Percentiles rank a stretch among this genome's conserved stretches.
These are phyloP conservation scores for Eugnorisma glareosa DNA, from an alignment of 2,888 invertebrate genomes.

Conservation along the genomic window DNA sequence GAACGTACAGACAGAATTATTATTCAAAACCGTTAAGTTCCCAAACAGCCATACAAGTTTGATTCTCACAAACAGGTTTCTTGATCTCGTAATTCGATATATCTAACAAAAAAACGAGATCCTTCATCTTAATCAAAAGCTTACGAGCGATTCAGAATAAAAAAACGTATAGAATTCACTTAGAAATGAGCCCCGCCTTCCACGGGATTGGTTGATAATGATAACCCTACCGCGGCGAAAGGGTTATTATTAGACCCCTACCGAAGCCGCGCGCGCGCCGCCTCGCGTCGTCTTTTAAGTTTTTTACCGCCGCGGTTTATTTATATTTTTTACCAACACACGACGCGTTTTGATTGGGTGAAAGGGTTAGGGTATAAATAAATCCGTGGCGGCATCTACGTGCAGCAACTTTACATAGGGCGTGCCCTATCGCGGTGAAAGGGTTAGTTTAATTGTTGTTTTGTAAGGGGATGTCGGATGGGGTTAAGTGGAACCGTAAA, in stretches of 20 bases:
- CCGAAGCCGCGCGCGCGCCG: conserved; percentile 81
- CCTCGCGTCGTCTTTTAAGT: conserved; percentile 81
- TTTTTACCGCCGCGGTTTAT: conserved; percentile 82
- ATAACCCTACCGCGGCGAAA: conserved; percentile 85
- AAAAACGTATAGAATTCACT: conserved; percentile 66
- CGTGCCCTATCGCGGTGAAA: conserved; percentile 79
- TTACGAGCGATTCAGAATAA: conserved; percentile 45
- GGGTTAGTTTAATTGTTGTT: conserved; percentile 81
- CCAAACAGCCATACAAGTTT: conserved; percentile 42
- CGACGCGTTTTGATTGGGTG: conserved; percentile 81
- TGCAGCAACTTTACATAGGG: conserved; percentile 74
- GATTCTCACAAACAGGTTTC: conserved; percentile 48
- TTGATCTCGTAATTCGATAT: conserved; percentile 49
- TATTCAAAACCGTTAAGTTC: conserved; percentile 25
- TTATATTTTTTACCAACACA: conserved; percentile 78
- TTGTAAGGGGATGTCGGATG: conserved; percentile 75
- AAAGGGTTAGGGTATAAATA: conserved; percentile 88
- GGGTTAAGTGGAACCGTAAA: conserved; percentile 76
- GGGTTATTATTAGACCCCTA: conserved; percentile 88
- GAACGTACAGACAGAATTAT: conserved; percentile 6
- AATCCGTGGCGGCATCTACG: conserved; percentile 76
- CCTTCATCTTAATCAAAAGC: conserved; percentile 55
- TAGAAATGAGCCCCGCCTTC: conserved; percentile 82
- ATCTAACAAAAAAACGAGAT: conserved; percentile 38
- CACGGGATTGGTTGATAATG: conserved; percentile 85